These are phyloP conservation scores for Rutpela maculata DNA, from an alignment of 2,888 invertebrate species.

Conservation along the genomic window DNA sequence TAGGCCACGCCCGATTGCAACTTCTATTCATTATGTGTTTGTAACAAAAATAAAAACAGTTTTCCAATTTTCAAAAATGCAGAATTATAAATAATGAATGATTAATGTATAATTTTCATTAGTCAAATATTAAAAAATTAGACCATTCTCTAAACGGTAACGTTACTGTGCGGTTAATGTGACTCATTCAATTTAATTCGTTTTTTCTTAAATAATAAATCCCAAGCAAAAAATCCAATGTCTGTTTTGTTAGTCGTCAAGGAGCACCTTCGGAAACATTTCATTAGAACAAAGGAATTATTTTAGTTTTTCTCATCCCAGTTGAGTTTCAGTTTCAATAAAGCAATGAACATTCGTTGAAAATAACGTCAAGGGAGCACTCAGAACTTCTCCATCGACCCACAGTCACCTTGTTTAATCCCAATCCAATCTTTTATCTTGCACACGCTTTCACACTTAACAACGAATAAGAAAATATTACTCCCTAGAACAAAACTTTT, in stretches of 20 bases:
- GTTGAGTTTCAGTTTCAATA: constrained; percentile 58
- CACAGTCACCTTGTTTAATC: constrained; percentile 72
- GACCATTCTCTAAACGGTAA: too few relatives aligned
- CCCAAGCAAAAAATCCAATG: neutral
- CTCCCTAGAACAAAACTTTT: constrained; percentile 65
- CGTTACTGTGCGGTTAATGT: too few relatives aligned
- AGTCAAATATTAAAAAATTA: too few relatives aligned
- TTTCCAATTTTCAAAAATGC: too few relatives aligned
- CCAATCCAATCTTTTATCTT: constrained; percentile 75
- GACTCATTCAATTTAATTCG: too few relatives aligned
- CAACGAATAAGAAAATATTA: constrained; percentile 71
- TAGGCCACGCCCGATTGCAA: too few relatives aligned
- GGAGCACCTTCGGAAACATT: neutral
- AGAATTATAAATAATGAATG: too few relatives aligned
- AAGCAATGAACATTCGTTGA: constrained; percentile 61
- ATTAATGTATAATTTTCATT: too few relatives aligned
- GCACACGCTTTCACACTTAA: constrained; percentile 74
- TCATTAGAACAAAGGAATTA: constrained; percentile 9
- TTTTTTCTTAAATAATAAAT: neutral
- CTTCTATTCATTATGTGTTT: too few relatives aligned
- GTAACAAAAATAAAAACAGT: too few relatives aligned
- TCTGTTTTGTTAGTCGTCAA: neutral
- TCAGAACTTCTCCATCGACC: constrained; percentile 59
- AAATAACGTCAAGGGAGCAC: constrained; percentile 63
- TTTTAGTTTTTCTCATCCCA: constrained; percentile 20